Evolutionary conservation across 1,140 invertebrate species (phyloP), one percentile per base, ranked within the genome.

Genomic region (Adelges cooleyi): DNA sequence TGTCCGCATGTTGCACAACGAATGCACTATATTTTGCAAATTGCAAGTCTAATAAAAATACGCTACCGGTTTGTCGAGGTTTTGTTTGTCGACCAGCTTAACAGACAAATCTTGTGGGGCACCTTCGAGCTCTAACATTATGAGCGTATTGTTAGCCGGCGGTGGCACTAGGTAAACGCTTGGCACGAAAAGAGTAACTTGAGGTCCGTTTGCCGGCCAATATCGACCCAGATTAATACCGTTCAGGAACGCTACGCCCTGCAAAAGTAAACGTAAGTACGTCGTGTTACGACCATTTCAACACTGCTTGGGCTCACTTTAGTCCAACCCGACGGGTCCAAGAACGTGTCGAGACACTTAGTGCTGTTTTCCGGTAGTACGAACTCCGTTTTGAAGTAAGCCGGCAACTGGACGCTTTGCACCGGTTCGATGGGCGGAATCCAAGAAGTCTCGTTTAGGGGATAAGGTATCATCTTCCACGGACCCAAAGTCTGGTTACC

Each of bases 171-270:
- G n/a, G 27, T 59, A 69, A 40, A 38, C 9, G 2, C 49, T 77
- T 9, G 88, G 87, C 9, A 87, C 77, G 69, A 87, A 90, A 1
- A 91, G 71, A 0, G 86, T 90, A 1, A 85, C 72, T 75, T 91
- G 88, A 3, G 87, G 87, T 11, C 87, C 87, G n/a, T 79, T 78
- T 3, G 75, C 69, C 1, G 86, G 84, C 88, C 88, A 91, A 73
- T 89, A 90, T 40, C 87, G 77, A 1, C 88, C 87, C 36, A 90
- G 73, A 72, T 87, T 87, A 68, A 81, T 75, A 2, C 80, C 82
- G 71, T 90, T 91, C 1, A 90, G 73, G 74, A 82, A 87, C 20
- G 82, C 80, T 17, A 85, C 76, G 15, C 87, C 87, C 80, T 78
- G 52, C 56, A n/a, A n/a, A n/a, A n/a, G n/a, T n/a, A n/a, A n/a